Base-by-base conservation (phyloP, 2,113 vertebrate species). In the Pelobates fuscus region DNA sequence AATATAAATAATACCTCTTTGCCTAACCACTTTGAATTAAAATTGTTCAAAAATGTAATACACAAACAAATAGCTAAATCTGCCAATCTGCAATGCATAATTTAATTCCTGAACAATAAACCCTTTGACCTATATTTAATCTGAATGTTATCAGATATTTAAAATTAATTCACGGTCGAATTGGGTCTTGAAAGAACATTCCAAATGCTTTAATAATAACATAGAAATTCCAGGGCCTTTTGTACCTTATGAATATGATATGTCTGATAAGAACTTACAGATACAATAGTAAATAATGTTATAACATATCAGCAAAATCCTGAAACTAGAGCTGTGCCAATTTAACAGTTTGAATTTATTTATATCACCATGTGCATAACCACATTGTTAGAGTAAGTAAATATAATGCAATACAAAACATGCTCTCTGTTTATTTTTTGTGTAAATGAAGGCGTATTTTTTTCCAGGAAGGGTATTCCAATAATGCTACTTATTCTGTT, bases 211-310 rank as follows among this genome's bases (percentile, higher is more conserved):
- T 58, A 77, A 65, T 41, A 77, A 77, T 52, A 77, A 68, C 73
- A 61, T 21, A 68, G 65, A 43, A 67, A 77, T 77, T 68, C 27
- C 26, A 24, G 52, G 37, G 58, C 37, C 72, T 67, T 67, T 76
- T 76, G 72, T 76, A 76, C 63, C 18, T 75, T 59, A 43, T 75
- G 67, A 76, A 76, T 67, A 67, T 76, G 72, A 76, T 76, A 76
- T 29, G 63, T 60, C 72, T 76, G 72, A 76, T 76, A 67, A 67
- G 72, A 67, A 76, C 27, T 67, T 62, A 76, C 63, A 67, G 63
- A 67, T 76, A 67, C 72, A 76, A 76, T 30, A 67, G 63, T 76
- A 76, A 76, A 76, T 67, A 76, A 64, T 76, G 72, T 46, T 75
- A 29, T 29, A 23, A 67, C 63, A 76, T 60, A 76, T 44, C 57